Evolutionary conservation across 2,113 vertebrate species (phyloP).

Genomic region (Neotragus pygmaeus): DNA sequence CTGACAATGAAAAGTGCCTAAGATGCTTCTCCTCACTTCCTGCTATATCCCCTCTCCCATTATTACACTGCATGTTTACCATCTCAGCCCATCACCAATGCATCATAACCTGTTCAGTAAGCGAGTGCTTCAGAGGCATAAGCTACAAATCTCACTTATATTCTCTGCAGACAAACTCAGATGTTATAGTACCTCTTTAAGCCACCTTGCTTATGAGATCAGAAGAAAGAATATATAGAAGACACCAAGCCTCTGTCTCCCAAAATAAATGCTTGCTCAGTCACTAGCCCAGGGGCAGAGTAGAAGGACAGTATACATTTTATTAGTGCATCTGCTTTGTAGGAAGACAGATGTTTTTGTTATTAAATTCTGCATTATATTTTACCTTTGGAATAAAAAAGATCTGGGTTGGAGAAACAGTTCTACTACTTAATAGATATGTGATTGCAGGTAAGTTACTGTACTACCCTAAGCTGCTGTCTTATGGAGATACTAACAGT

Average conservation of each 20-base stretch:
- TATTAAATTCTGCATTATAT: background rate
- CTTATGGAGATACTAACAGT: background rate
- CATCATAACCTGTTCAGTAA: background rate
- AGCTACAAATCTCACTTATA: background rate
- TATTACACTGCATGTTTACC: background rate
- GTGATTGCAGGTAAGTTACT: background rate
- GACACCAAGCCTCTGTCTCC: background rate
- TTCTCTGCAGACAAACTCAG: background rate
- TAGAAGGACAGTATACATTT: background rate
- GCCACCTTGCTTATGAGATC: background rate
- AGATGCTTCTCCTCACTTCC: background rate
- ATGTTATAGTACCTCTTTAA: background rate
- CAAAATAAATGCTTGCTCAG: background rate
- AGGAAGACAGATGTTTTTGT: background rate
- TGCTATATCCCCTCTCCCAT: background rate
- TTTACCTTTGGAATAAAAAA: background rate
- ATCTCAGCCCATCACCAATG: background rate
- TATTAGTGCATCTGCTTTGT: background rate
- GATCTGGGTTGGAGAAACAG: background rate
- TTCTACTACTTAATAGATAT: background rate
- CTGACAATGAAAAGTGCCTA: background rate
- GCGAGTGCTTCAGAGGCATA: background rate
- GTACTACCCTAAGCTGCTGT: background rate
- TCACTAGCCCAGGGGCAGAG: background rate
- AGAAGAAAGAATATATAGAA: background rate